Conservation (phyloP, 2,797 vertebrate genomes). For the Clarias laeviceps region DNA sequence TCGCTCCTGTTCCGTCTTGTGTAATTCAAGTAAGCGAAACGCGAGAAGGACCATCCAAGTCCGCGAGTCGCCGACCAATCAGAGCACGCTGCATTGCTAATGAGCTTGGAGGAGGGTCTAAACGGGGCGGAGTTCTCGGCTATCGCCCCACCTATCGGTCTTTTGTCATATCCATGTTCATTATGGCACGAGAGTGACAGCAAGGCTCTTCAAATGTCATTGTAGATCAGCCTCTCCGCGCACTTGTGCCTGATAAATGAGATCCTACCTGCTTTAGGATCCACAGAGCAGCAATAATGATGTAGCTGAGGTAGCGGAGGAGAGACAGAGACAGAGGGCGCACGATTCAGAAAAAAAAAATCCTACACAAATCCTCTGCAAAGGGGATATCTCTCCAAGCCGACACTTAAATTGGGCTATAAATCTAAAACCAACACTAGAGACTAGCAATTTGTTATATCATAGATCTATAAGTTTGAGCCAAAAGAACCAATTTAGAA, state of each 20-base stretch:
- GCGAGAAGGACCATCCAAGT: slow-evolving; percentile 83
- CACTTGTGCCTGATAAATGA: slow-evolving; percentile 44
- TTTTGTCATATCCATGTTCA: slow-evolving; percentile 48
- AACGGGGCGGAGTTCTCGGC: slow-evolving; percentile 43
- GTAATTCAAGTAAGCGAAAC: slow-evolving; percentile 64
- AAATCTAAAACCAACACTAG: slow-evolving; percentile 32
- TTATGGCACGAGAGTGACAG: slow-evolving; percentile 57
- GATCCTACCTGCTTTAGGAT: slow-evolving; percentile 41
- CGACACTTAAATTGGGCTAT: slow-evolving; percentile 25
- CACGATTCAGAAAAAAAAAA: slow-evolving; percentile 30
- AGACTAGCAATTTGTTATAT: slow-evolving; percentile 31
- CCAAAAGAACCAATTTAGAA: slow-evolving; percentile 16
- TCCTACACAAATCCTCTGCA: slow-evolving; percentile 4
- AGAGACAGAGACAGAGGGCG: slow-evolving; percentile 56
- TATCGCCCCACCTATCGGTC: slow-evolving; percentile 69
- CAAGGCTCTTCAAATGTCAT: slow-evolving; percentile 44
- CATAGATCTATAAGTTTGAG: slow-evolving; percentile 31
- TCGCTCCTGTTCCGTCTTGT: slow-evolving; percentile 27
- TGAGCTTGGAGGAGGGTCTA: slow-evolving; percentile 59
- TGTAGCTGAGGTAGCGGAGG: background rate
- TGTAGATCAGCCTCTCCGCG: slow-evolving; percentile 31
- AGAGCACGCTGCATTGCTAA: slow-evolving; percentile 36
- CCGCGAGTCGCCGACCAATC: slow-evolving; percentile 80
- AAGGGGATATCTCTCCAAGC: slow-evolving; percentile 4
- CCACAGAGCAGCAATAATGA: slow-evolving; percentile 22